A percentile compares a stretch with the other conserved stretches of the same genome.
Conservation (phyloP, 2,113 vertebrate genomes). For the Heterotilapia buettikoferi region DNA sequence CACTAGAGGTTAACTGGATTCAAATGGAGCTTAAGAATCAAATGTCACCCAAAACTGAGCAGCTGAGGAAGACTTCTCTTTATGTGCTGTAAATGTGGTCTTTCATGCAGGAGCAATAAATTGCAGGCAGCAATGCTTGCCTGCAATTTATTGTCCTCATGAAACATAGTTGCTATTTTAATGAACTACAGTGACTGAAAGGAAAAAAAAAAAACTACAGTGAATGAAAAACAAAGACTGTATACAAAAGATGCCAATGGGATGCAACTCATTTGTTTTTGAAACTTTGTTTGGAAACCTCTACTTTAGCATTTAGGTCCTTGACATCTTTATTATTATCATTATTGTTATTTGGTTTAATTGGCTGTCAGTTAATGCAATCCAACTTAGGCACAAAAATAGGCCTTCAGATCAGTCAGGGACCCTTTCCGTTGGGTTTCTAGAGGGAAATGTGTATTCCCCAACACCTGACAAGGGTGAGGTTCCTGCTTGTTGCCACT, state of each 20-base stretch:
- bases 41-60: neutral
- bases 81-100: neutral
- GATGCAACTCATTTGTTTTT: neutral
- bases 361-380: neutral
- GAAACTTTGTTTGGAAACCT: neutral
- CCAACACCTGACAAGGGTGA: rapidly evolving
- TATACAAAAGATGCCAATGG: neutral
- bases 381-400: neutral
- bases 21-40: neutral
- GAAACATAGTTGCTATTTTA: neutral
- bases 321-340: neutral
- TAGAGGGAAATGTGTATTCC: neutral
- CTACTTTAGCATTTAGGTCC: neutral
- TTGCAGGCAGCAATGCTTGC: neutral
- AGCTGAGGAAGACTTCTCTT: neutral
- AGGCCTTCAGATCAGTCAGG: neutral
- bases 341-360: neutral
- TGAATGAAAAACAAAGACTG: neutral
- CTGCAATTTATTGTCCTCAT: neutral
- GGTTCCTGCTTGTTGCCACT: neutral
- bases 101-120: neutral
- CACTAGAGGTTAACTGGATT: neutral
- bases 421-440: neutral
- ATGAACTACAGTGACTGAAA: neutral
- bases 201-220: neutral